Evolutionary conservation across 2,888 invertebrate genomes (phyloP).

Genomic region (Cantharis lateralis): DNA sequence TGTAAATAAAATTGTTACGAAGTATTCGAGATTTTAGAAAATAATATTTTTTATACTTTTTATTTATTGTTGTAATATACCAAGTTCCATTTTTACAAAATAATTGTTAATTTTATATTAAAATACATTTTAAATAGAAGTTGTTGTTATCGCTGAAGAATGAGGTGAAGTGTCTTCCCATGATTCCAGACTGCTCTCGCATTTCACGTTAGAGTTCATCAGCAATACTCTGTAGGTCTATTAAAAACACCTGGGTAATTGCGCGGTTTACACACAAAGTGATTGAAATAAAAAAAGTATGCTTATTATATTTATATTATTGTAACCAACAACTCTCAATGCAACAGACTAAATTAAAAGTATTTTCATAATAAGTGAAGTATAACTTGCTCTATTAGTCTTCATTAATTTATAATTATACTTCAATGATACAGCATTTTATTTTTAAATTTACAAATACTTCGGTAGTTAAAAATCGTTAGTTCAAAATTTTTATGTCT

Average conservation of each 20-base stretch:
- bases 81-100: background rate
- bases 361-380: background rate
- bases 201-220: no score
- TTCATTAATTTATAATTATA: background rate
- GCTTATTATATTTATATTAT: background rate
- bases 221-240: no score
- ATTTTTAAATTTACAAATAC: background rate
- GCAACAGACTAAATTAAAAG: background rate
- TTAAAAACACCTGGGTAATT: no score
- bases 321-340: background rate
- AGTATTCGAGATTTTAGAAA: background rate
- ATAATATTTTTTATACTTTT: background rate
- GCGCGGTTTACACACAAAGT: no score
- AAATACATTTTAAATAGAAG: background rate
- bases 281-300: background rate
- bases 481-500: background rate
- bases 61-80: background rate
- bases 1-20: conserved; percentile 31
- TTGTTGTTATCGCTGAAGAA: background rate
- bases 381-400: background rate
- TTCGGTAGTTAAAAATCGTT: background rate
- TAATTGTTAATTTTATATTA: background rate
- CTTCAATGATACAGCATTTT: background rate
- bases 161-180: no score
- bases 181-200: no score